Evolutionary conservation across 2,888 invertebrate species (phyloP).

Genomic region (Nephrotoma appendiculata): DNA sequence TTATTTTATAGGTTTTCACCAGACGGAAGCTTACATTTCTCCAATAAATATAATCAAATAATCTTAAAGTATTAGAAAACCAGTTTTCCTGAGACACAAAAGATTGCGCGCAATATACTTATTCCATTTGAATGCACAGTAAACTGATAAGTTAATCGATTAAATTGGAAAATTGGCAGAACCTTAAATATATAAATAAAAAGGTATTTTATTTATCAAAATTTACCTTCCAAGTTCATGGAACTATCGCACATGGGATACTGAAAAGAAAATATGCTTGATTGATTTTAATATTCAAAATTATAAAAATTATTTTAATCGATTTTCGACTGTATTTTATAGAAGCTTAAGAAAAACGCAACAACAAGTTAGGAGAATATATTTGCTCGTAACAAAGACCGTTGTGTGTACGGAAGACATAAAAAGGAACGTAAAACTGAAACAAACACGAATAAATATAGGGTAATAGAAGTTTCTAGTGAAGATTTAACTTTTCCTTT

Average conservation of each 20-base stretch:
- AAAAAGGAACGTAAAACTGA: neutral
- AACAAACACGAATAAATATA: too few relatives aligned
- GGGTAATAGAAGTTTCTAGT: neutral
- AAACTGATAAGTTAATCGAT: neutral
- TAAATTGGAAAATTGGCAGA: neutral
- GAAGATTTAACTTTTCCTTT: neutral
- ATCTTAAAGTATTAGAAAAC: neutral
- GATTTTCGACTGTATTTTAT: neutral
- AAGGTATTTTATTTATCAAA: neutral
- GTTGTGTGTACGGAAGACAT: neutral
- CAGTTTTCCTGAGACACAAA: neutral
- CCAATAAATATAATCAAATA: neutral
- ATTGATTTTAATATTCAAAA: neutral
- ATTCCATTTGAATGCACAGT: neutral
- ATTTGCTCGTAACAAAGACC: too few relatives aligned
- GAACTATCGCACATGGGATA: neutral
- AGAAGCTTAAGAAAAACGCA: neutral
- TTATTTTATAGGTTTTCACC: neutral
- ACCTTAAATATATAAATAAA: neutral
- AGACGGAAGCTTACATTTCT: neutral
- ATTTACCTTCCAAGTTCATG: neutral
- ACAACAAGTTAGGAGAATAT: neutral
- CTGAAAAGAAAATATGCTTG: neutral
- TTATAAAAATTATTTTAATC: neutral
- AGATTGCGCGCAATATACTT: neutral